These are phyloP conservation scores for Eupithecia subfuscata DNA, from an alignment of 2,888 invertebrate species.

Conservation along the genomic window DNA sequence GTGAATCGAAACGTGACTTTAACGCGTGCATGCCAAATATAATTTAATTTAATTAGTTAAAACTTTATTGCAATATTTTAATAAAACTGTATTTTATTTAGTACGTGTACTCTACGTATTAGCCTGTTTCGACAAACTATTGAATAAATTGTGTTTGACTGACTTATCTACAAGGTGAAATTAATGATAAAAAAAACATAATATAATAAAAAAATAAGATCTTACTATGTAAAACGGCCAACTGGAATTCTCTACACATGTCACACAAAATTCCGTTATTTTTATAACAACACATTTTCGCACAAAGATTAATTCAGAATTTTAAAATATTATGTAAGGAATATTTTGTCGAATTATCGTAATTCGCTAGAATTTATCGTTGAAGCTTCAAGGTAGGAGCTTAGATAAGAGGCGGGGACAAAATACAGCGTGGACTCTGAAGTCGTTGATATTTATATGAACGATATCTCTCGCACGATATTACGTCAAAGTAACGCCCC, in stretches of 20 bases:
- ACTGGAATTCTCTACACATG: conserved; percentile 77
- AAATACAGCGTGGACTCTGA: conserved; percentile 72
- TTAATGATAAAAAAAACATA: conserved; percentile 4
- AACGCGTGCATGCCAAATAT: not conserved
- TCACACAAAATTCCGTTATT: conserved; percentile 75
- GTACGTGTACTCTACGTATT: not conserved
- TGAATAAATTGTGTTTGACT: not conserved
- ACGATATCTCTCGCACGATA: conserved; percentile 76
- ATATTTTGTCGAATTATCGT: conserved; percentile 58
- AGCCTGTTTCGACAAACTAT: not conserved
- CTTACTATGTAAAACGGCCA: conserved; percentile 77
- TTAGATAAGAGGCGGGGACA: conserved; percentile 77
- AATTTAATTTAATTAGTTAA: not conserved
- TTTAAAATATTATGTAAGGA: conserved; percentile 30
- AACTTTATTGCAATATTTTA: not conserved
- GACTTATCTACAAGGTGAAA: not conserved
- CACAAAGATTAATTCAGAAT: conserved; percentile 39
- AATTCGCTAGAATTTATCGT: conserved; percentile 63
- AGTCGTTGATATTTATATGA: conserved; percentile 80
- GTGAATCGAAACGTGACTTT: not conserved
- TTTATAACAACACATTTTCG: conserved; percentile 79
- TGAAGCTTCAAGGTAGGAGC: conserved; percentile 80
- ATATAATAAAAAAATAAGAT: conserved; percentile 30
- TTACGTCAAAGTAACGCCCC: conserved; percentile 83
- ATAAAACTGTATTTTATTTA: not conserved